phyloP scores from a whole-genome alignment of 2,113 vertebrate genomes.

The Mus pahari region DNA sequence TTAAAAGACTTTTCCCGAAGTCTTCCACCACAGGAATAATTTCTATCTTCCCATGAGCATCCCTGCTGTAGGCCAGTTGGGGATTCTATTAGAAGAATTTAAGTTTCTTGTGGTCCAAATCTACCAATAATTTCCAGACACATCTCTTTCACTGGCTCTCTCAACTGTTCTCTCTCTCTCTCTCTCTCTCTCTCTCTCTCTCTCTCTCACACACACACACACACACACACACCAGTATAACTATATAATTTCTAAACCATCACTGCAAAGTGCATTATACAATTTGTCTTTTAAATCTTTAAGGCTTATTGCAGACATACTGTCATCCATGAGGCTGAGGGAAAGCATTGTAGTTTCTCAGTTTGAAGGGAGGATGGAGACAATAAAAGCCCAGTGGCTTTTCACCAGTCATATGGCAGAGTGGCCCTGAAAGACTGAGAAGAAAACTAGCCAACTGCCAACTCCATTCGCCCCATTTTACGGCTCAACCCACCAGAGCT shows the following conservation, averaged over 20 bases:
- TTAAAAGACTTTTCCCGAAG: slow-evolving; percentile 72
- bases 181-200: not conserved
- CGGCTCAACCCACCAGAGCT: not conserved
- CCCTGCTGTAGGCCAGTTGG: slow-evolving; percentile 40
- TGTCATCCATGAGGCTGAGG: not conserved
- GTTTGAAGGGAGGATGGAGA: not conserved
- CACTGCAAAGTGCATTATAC: not conserved
- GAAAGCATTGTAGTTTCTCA: not conserved
- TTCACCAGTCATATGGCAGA: not conserved
- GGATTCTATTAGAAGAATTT: slow-evolving; percentile 59
- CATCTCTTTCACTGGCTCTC: not conserved
- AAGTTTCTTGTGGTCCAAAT: slow-evolving; percentile 51
- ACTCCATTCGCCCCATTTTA: not conserved
- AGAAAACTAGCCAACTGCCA: not conserved
- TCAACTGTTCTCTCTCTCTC: not conserved
- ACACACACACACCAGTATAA: too few species aligned
- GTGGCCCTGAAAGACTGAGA: not conserved
- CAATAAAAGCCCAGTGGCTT: not conserved
- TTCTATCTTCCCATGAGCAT: slow-evolving; percentile 59
- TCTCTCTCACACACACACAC: too few species aligned
- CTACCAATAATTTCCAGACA: slow-evolving; percentile 34
- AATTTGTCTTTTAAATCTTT: slow-evolving; percentile 50
- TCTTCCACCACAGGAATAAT: slow-evolving; percentile 64
- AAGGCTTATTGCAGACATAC: slow-evolving; percentile 17
- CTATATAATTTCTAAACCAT: slow-evolving; percentile 50